Evolutionary conservation across 2,888 invertebrate genomes (phyloP).

Genomic region (Agrochola circellaris): DNA sequence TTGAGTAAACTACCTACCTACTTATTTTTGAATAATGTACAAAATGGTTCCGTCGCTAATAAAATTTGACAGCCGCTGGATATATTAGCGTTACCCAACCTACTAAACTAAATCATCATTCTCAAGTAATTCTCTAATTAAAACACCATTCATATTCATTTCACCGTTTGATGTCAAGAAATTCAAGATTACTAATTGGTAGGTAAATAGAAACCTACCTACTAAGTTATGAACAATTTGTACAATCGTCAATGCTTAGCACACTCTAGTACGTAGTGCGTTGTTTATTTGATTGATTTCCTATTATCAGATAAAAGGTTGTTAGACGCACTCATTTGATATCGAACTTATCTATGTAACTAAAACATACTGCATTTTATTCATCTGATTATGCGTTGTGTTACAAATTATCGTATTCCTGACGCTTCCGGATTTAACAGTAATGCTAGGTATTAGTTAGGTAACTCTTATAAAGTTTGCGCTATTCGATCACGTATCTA

Average conservation of each 20-base stretch:
- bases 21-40: neutral
- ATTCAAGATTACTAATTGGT: slow-evolving; percentile 3
- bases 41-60: neutral
- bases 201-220: slow-evolving; percentile 3
- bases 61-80: neutral
- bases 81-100: neutral
- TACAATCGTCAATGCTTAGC: slow-evolving; percentile 12
- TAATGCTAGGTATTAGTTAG: too few relatives aligned
- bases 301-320: slow-evolving; percentile 49
- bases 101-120: neutral
- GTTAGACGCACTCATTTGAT: slow-evolving; percentile 25
- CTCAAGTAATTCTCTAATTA: too few relatives aligned
- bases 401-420: neutral
- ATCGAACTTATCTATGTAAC: slow-evolving; percentile 6
- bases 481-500: neutral
- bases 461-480: neutral
- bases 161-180: neutral
- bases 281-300: slow-evolving; percentile 44
- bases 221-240: slow-evolving; percentile 19
- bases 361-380: slow-evolving; percentile 21
- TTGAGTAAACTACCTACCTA: neutral
- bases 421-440: slow-evolving; percentile 6
- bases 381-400: neutral
- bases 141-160: too few relatives aligned
- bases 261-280: neutral